phyloP scores from a whole-genome alignment of 92 coral and sea anemone species.

The Pocillopora grandis region DNA sequence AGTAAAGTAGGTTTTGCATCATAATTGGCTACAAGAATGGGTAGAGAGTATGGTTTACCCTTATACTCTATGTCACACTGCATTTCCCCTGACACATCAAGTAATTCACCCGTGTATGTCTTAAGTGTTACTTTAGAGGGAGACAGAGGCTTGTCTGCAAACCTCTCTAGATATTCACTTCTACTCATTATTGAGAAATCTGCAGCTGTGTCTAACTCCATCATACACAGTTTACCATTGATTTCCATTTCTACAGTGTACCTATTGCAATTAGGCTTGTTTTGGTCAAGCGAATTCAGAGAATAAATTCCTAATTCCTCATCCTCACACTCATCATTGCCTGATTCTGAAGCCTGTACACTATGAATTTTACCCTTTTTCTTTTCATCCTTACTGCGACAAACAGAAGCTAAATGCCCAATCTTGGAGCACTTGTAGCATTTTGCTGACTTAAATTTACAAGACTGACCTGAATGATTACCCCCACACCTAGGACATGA shows the following conservation, averaged over 20 bases:
- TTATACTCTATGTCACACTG: slow-evolving; percentile 39
- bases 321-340: no score
- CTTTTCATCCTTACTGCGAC: no score
- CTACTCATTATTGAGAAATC: slow-evolving; percentile 60
- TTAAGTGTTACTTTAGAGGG: slow-evolving; percentile 39
- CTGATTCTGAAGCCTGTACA: no score
- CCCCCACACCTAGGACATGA: no score
- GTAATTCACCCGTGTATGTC: slow-evolving; percentile 55
- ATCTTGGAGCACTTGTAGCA: slow-evolving; percentile 12
- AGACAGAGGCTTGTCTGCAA: slow-evolving; percentile 36
- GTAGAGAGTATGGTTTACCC: slow-evolving; percentile 36
- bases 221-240: slow-evolving; percentile 46
- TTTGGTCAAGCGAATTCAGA: slow-evolving; percentile 18
- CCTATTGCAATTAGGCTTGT: slow-evolving; percentile 2
- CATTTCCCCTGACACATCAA: slow-evolving; percentile 56
- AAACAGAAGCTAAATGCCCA: slow-evolving; percentile 29
- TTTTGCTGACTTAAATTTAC: no score
- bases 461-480: no score
- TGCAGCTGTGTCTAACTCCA: slow-evolving; percentile 59
- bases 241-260: slow-evolving; percentile 15
- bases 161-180: slow-evolving; percentile 50
- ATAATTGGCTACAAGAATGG: slow-evolving; percentile 40
- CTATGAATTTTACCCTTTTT: no score
- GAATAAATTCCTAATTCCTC: no score
- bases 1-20: slow-evolving; percentile 47